Evolutionary conservation across 2,113 vertebrate genomes (phyloP).

Genomic region (Laticauda laticaudata): DNA sequence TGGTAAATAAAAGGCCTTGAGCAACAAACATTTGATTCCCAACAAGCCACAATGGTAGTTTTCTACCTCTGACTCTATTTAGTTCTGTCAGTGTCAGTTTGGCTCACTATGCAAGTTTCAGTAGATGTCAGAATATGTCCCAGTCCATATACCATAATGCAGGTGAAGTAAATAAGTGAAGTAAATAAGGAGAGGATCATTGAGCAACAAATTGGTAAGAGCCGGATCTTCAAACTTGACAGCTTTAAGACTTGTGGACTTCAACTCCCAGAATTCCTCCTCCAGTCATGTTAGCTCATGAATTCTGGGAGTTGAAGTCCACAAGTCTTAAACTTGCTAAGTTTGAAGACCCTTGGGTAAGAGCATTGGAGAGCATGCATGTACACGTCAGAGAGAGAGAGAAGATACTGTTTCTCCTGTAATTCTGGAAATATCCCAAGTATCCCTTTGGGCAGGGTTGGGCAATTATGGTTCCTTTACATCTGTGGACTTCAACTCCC

Average conservation of each 20-base stretch:
- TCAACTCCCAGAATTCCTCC: too few relatives aligned
- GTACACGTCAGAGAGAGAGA: not conserved
- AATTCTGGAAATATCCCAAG: not conserved
- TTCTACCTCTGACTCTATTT: not conserved
- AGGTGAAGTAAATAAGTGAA: not conserved
- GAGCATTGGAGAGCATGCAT: not conserved
- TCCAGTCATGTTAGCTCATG: too few relatives aligned
- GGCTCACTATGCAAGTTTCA: not conserved
- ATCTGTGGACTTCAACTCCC: not conserved
- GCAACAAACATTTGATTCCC: not conserved
- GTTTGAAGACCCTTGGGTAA: not conserved
- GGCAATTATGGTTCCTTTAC: not conserved
- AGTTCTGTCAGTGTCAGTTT: not conserved
- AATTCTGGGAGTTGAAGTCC: too few relatives aligned
- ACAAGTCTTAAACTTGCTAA: too few relatives aligned
- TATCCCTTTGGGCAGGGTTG: not conserved
- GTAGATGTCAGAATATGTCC: not conserved
- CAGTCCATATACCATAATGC: not conserved
- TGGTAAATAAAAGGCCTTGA: not conserved
- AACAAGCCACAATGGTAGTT: not conserved
- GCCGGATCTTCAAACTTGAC: not conserved
- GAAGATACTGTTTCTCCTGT: not conserved
- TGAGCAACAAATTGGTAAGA: not conserved
- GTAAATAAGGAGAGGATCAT: not conserved
- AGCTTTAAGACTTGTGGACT: too few relatives aligned